phyloP scores from a whole-genome alignment of 2,888 invertebrate species.

The Ptilodon capucinus region DNA sequence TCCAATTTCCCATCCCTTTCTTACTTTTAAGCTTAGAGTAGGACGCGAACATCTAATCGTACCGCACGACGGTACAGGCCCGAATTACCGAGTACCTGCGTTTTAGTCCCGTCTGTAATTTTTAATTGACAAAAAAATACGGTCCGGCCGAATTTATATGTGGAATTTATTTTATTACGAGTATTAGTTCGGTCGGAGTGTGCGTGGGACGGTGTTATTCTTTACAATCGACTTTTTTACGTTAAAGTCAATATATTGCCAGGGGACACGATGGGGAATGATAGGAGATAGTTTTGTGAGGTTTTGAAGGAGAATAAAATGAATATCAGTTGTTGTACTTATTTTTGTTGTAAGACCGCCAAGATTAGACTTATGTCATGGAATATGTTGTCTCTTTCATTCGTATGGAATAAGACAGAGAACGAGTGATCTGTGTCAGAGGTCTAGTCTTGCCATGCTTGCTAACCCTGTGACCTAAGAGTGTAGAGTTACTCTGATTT shows the following conservation, averaged over 20 bases:
- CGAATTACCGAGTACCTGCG: conserved; percentile 68
- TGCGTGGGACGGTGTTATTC: conserved; percentile 60
- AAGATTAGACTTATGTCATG: too few relatives aligned
- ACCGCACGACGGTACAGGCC: conserved; percentile 17
- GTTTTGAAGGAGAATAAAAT: neutral
- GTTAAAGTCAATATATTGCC: conserved; percentile 2
- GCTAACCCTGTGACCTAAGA: too few relatives aligned
- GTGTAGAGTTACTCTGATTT: too few relatives aligned
- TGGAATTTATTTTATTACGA: conserved; percentile 77
- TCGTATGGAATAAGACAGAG: too few relatives aligned
- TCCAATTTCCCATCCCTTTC: neutral
- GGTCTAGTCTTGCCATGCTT: too few relatives aligned
- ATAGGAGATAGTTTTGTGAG: neutral
- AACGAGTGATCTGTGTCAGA: too few relatives aligned
- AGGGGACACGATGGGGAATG: neutral
- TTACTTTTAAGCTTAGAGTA: neutral
- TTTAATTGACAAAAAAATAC: conserved; percentile 80
- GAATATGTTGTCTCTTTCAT: too few relatives aligned
- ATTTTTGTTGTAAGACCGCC: too few relatives aligned
- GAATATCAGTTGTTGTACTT: neutral
- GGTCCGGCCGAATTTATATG: conserved; percentile 69
- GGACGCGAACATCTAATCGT: conserved; percentile 1
- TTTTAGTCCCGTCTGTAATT: conserved; percentile 65
- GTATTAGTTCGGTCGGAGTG: conserved; percentile 51
- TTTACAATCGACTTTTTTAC: conserved; percentile 22